Conservation (phyloP, 2,888 invertebrate species). For the Agonopterix alstromeriana region DNA sequence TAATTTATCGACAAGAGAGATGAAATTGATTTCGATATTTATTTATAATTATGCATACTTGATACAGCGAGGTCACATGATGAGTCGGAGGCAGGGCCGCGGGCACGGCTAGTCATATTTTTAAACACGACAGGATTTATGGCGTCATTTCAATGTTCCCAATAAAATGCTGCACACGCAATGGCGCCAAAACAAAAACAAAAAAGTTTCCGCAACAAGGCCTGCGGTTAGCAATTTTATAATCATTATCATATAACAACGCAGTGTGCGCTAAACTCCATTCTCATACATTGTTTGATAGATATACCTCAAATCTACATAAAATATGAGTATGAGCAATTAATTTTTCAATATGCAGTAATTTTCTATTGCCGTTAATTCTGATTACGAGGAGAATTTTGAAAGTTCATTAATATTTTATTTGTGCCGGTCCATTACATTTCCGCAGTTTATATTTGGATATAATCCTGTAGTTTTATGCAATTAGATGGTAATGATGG, state of each 20-base stretch:
- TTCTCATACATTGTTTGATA: not conserved
- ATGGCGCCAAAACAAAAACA: conserved; percentile 24
- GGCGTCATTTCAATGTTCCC: conserved; percentile 45
- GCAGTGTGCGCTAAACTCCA: conserved; percentile 34
- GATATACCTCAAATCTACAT: not conserved
- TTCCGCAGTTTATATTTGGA: too few relatives aligned
- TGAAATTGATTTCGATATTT: too few relatives aligned
- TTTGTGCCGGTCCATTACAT: too few relatives aligned
- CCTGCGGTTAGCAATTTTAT: conserved; percentile 54
- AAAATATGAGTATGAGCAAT: not conserved
- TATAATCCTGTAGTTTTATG: too few relatives aligned
- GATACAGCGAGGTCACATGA: too few relatives aligned
- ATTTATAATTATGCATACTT: too few relatives aligned
- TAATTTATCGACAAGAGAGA: too few relatives aligned
- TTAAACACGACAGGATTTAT: conserved; percentile 36
- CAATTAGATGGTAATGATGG: too few relatives aligned
- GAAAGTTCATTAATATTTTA: not conserved
- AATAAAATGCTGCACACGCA: conserved; percentile 51
- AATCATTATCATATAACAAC: conserved; percentile 38
- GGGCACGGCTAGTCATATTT: conserved; percentile 4
- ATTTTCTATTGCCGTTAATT: too few relatives aligned
- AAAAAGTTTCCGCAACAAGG: conserved; percentile 34
- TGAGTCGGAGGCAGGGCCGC: too few relatives aligned
- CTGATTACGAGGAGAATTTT: not conserved
- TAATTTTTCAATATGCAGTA: too few relatives aligned